phyloP scores from a whole-genome alignment of 2,888 invertebrate species.

The Sarcophaga carnaria region DNA sequence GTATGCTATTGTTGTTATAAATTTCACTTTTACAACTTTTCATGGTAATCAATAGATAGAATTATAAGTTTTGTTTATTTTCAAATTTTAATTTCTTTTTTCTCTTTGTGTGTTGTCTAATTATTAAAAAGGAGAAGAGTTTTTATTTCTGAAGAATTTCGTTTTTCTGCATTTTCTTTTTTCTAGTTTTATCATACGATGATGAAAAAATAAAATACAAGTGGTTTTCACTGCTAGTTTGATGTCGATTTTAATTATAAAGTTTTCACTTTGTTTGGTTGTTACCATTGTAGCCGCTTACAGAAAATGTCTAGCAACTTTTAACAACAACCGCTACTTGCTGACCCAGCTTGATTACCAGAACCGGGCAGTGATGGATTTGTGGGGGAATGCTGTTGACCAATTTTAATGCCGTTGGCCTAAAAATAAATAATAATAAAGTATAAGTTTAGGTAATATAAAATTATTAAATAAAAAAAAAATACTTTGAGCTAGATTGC shows the following conservation, averaged over 20 bases:
- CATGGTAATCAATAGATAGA: slow-evolving; percentile 53
- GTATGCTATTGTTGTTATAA: slow-evolving; percentile 18
- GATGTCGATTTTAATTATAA: slow-evolving; percentile 53
- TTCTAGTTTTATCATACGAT: slow-evolving; percentile 42
- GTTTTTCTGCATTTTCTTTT: slow-evolving; percentile 41
- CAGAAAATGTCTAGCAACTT: slow-evolving; percentile 58
- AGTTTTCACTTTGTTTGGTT: slow-evolving; percentile 25
- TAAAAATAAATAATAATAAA: slow-evolving; percentile 81
- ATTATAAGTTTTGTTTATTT: slow-evolving; percentile 29
- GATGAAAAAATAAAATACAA: slow-evolving; percentile 63
- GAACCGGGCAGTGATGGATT: slow-evolving; percentile 90
- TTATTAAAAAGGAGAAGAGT: slow-evolving; percentile 56
- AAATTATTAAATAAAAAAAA: no score
- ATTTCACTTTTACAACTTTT: slow-evolving; percentile 41
- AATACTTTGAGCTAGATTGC: background rate
- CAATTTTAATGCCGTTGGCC: slow-evolving; percentile 99
- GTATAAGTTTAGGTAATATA: no score
- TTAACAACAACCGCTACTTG: slow-evolving; percentile 96
- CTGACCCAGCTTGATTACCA: slow-evolving; percentile 88
- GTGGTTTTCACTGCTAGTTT: slow-evolving; percentile 56
- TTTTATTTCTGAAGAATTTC: slow-evolving; percentile 52
- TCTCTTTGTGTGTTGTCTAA: slow-evolving; percentile 39
- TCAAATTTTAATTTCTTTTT: slow-evolving; percentile 8
- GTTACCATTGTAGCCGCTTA: slow-evolving; percentile 23
- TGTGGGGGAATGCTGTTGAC: slow-evolving; percentile 98